Percentiles rank a stretch among this genome's conserved stretches.
Conservation (phyloP, 2,113 vertebrate species). For the Thunnus thynnus region DNA sequence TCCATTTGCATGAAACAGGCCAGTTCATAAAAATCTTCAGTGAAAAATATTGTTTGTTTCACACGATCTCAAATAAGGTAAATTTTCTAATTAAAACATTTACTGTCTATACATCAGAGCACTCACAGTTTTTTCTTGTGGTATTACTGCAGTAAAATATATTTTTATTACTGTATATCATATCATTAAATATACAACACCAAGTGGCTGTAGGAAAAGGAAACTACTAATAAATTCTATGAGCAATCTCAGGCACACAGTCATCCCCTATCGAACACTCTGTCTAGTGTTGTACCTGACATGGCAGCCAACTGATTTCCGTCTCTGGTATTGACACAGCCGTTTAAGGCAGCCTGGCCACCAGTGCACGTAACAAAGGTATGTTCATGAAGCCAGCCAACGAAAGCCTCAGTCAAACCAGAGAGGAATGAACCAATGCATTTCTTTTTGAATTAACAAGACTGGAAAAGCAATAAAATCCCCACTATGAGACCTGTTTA, state of each 20-base stretch:
- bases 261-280: conserved; percentile 65
- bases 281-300: conserved; percentile 67
- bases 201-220: conserved; percentile 10
- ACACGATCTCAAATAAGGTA: background rate
- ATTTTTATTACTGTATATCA: conserved; percentile 22
- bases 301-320: conserved; percentile 77
- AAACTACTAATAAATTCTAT: conserved; percentile 27
- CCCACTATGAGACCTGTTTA: conserved; percentile 76
- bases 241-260: conserved; percentile 23
- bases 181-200: conserved; percentile 33
- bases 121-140: background rate
- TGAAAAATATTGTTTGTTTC: conserved; percentile 34
- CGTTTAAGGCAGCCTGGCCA: conserved; percentile 64
- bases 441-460: conserved; percentile 79
- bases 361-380: conserved; percentile 73
- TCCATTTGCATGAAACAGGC: conserved; percentile 52
- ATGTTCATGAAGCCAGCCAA: conserved; percentile 77
- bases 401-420: conserved; percentile 57
- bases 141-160: conserved; percentile 13
- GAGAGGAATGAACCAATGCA: conserved; percentile 70
- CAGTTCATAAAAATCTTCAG: conserved; percentile 39
- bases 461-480: conserved; percentile 81
- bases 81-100: conserved; percentile 8
- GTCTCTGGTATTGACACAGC: conserved; percentile 82
- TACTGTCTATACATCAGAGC: background rate